Evolutionary conservation across 1,140 invertebrate species (phyloP), one percentile per base, ranked within the genome.

Genomic region (Penaeus chinensis): DNA sequence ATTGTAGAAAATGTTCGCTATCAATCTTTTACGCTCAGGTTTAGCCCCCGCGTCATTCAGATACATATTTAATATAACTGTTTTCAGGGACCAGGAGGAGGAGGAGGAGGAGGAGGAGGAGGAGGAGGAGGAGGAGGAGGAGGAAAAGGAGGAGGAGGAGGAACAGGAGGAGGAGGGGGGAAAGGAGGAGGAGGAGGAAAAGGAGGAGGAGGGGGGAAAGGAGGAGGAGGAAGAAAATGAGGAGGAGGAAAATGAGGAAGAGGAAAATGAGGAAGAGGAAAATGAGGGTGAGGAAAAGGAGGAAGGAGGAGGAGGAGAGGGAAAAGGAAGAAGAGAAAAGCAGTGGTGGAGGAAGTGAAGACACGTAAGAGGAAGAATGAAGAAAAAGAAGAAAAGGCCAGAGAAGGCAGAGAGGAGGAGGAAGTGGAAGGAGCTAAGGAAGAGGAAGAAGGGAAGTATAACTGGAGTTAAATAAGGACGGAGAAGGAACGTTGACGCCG

Each of bases 61-160:
- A 22, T 85, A 66, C 84, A 85, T 85, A 85, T 85, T 85, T 85
- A 78, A 85, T 85, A 85, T 76, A 79, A 78, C 76, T 85, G 84
- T 85, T 85, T 85, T 85, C 37, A 63, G 76, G 76, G 54, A 54
- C 54, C 54, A 2, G 32, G 32, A 32, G 66, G 1, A 71, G 20
- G 66, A 71, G 66, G 32, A 18, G 32, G 16, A 32, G 32, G 32
- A 32, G n/a, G 66, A 32, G 32, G 66, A 32, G 32, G 32, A 32
- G 66, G 66, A 71, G 16, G 19, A n/a, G 66, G 66, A 71, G 32
- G 66, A 32, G 32, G 32, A 32, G 66, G 66, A 32, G 8, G 3
- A 71, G 8, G 19, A 71, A 19, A 13, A 32, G 66, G 32, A 32
- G 66, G 66, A 32, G 32, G 66, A 32, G 27, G 66, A 69, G 66